Evolutionary conservation across 2,888 invertebrate species (phyloP).

Genomic region (Clepsis dumicolana): DNA sequence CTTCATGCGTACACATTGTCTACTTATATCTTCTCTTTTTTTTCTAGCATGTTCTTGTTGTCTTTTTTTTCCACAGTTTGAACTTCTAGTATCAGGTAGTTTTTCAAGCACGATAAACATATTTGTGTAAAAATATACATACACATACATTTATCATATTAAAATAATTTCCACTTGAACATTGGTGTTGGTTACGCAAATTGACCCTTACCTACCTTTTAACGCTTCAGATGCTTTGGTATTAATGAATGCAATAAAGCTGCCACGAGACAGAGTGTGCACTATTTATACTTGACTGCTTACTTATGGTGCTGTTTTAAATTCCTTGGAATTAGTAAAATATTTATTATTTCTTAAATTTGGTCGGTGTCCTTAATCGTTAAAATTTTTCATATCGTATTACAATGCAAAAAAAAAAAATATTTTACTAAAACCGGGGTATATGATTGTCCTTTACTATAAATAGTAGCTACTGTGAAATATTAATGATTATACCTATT

Average conservation of each 20-base stretch:
- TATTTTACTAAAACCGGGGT: slow-evolving; percentile 29
- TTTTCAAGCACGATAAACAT: slow-evolving; percentile 72
- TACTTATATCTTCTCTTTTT: slow-evolving; percentile 74
- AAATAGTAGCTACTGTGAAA: slow-evolving; percentile 2
- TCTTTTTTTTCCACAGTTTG: slow-evolving; percentile 80
- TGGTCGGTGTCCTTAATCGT: neutral
- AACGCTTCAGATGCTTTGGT: slow-evolving; percentile 73
- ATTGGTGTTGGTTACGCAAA: slow-evolving; percentile 71
- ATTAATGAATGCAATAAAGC: slow-evolving; percentile 76
- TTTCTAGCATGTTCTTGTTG: slow-evolving; percentile 81
- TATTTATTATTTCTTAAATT: neutral
- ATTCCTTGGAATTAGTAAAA: slow-evolving; percentile 35
- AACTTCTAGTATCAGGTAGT: slow-evolving; percentile 81
- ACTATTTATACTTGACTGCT: slow-evolving; percentile 66
- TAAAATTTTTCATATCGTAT: neutral
- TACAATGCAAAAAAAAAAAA: neutral
- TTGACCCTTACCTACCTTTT: slow-evolving; percentile 55
- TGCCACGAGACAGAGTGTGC: slow-evolving; percentile 85
- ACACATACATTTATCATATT: slow-evolving; percentile 53
- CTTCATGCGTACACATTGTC: slow-evolving; percentile 79
- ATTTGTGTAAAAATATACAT: slow-evolving; percentile 72
- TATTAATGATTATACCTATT: neutral
- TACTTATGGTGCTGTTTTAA: slow-evolving; percentile 59
- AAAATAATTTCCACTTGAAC: slow-evolving; percentile 65
- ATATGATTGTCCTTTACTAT: neutral